Evolutionary conservation across 1,140 invertebrate species (phyloP).

Genomic region (Dendroctonus ponderosae): DNA sequence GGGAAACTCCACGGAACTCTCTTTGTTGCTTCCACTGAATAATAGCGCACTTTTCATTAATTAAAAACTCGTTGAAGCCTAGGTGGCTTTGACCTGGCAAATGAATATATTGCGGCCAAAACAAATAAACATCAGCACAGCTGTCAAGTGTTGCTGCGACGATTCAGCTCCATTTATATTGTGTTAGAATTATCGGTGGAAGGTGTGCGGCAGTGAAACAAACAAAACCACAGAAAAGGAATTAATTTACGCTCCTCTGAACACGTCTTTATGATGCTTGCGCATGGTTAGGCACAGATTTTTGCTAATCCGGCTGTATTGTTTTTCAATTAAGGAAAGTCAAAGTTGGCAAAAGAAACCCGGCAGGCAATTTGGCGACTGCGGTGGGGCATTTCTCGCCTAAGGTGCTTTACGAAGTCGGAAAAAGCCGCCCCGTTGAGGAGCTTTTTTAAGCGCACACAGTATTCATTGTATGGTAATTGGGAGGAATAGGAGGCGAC

Average conservation of each 20-base stretch:
- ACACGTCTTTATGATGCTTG: slow-evolving; percentile 24
- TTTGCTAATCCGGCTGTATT: slow-evolving; percentile 19
- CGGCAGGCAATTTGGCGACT: slow-evolving; percentile 23
- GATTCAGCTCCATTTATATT: slow-evolving; percentile 13
- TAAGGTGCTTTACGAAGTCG: no score
- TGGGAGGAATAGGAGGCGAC: no score
- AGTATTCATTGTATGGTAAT: no score
- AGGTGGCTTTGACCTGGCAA: slow-evolving; percentile 26
- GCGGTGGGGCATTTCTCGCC: slow-evolving; percentile 26
- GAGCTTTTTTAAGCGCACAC: no score
- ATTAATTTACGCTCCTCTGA: slow-evolving; percentile 29
- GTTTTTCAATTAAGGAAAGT: slow-evolving; percentile 25
- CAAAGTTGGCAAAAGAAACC: slow-evolving; percentile 20
- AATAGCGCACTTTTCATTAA: slow-evolving; percentile 29
- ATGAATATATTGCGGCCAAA: slow-evolving; percentile 28
- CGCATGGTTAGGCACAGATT: slow-evolving; percentile 24
- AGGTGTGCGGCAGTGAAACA: slow-evolving; percentile 26
- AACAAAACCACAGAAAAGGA: slow-evolving; percentile 25
- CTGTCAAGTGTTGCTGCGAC: slow-evolving; percentile 29
- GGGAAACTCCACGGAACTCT: slow-evolving; percentile 10
- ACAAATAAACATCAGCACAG: slow-evolving; percentile 26
- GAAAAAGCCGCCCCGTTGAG: no score
- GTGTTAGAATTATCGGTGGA: slow-evolving; percentile 25
- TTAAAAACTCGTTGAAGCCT: slow-evolving; percentile 30
- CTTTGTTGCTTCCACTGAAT: slow-evolving; percentile 11